Conservation (phyloP, 2,888 invertebrate genomes). For the Chrysina gloriosa region DNA sequence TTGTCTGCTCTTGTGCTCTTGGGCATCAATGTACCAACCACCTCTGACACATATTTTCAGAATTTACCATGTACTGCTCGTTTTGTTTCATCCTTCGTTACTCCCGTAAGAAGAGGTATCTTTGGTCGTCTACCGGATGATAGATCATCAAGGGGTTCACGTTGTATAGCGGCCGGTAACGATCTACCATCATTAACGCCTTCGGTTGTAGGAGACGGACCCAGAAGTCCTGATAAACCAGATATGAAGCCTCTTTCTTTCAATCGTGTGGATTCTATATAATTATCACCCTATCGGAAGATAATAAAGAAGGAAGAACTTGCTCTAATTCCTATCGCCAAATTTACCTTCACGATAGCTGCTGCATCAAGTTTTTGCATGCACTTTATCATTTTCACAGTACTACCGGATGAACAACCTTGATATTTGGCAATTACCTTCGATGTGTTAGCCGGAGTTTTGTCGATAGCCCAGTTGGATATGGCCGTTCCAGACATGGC, state of each 20-base stretch:
- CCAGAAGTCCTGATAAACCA: constrained; percentile 72
- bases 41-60: no score
- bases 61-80: constrained; percentile 69
- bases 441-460: constrained; percentile 72
- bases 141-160: constrained; percentile 72
- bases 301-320: no score
- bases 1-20: no score
- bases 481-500: constrained; percentile 82
- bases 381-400: constrained; percentile 75
- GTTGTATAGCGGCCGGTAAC: constrained; percentile 75
- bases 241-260: constrained; percentile 72
- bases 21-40: no score
- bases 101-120: constrained; percentile 79
- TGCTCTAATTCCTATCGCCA: neutral
- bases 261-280: constrained; percentile 69
- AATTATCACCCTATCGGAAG: constrained; percentile 71
- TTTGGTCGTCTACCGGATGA: constrained; percentile 68
- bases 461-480: constrained; percentile 77
- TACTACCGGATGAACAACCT: constrained; percentile 71
- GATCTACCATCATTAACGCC: constrained; percentile 74
- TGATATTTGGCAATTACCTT: constrained; percentile 72
- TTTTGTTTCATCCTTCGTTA: constrained; percentile 78
- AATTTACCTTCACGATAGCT: constrained; percentile 64
- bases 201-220: constrained; percentile 77
- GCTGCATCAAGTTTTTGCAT: constrained; percentile 68